Base-by-base conservation (phyloP, 2,113 vertebrate species). In the Triplophysa siluroides region DNA sequence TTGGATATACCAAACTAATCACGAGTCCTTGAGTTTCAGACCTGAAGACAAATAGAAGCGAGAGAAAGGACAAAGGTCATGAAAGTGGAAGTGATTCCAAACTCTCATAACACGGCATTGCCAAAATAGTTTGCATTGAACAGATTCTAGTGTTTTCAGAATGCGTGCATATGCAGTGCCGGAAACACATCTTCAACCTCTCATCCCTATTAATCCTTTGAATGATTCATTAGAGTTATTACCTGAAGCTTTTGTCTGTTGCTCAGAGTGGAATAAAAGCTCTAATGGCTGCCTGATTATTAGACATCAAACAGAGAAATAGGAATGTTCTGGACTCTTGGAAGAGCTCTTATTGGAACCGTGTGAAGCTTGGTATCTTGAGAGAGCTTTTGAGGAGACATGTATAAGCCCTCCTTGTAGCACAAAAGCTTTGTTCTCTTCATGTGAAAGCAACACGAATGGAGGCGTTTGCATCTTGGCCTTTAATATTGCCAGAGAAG, bases 401-500 rank as follows among this genome's bases (percentile, higher is more conserved):
- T 47, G 16, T 19, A 56, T 63, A 78, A 81, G 62, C 74, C 58
- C 69, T 75, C 69, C 62, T 84, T 77, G 54, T 76, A 79, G 70
- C 50, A 71, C 64, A 62, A 68, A 67, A 79, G 50, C 65, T 78
- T 62, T 56, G 63, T 78, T 82, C 71, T 65, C 45, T 78, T 52
- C 66, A 65, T 88, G 71, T 50, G 66, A 26, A 83, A 80, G 68
- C 78, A 81, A 63, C 47, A 62, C 54, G 6, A 76, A 85, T 77
- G 50, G 61, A 76, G 52, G 73, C 60, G 80, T 73, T 81, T 83
- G 79, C 86, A 87, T 81, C 78, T 75, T 84, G 38, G 83, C 81
- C 86, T 88, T 91, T 91, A 90, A 89, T 90, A 85, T 88, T 83
- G 77, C 89, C 91, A 90, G 85, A 91, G 89, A 91, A 87, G 71